Percentiles rank a stretch among this genome's conserved stretches.
Conservation (phyloP, 1,140 invertebrate genomes). For the Drosophila setifemur region DNA sequence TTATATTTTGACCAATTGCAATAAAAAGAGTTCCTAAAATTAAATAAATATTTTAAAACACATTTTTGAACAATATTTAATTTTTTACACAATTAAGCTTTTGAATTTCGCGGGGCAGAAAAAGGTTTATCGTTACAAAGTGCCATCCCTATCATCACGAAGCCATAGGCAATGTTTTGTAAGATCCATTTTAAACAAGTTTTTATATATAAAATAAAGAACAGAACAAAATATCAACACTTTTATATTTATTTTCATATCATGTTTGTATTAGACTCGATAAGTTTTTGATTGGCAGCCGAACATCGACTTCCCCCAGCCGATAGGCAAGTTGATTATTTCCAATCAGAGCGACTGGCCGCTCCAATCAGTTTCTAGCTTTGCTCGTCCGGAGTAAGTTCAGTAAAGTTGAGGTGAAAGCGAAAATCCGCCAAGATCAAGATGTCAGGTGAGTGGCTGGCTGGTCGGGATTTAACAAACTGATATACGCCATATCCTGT, state of each 20-base stretch:
- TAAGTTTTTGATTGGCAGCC: too few species aligned
- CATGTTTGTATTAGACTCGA: too few species aligned
- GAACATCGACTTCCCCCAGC: background rate
- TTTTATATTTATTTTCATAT: background rate
- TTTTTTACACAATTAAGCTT: too few species aligned
- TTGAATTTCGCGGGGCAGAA: too few species aligned
- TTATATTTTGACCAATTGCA: too few species aligned
- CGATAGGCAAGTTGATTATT: background rate
- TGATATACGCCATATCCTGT: background rate
- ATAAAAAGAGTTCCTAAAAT: too few species aligned
- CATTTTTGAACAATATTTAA: too few species aligned
- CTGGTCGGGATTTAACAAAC: background rate
- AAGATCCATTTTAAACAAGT: background rate
- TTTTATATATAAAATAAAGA: background rate
- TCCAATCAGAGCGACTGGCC: background rate
- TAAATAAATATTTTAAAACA: background rate
- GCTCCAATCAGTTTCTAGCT: conserved; percentile 37
- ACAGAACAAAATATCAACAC: background rate
- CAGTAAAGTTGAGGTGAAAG: conserved; percentile 29
- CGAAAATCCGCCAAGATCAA: conserved; percentile 1
- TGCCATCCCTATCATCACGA: too few species aligned
- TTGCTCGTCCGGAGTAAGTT: conserved; percentile 52
- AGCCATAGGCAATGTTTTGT: too few species aligned
- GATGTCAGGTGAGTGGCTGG: conserved; percentile 59
- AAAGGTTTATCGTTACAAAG: too few species aligned